Evolutionary conservation across 2,888 invertebrate genomes (phyloP).

Genomic region (Disparrhopalites patrizii): DNA sequence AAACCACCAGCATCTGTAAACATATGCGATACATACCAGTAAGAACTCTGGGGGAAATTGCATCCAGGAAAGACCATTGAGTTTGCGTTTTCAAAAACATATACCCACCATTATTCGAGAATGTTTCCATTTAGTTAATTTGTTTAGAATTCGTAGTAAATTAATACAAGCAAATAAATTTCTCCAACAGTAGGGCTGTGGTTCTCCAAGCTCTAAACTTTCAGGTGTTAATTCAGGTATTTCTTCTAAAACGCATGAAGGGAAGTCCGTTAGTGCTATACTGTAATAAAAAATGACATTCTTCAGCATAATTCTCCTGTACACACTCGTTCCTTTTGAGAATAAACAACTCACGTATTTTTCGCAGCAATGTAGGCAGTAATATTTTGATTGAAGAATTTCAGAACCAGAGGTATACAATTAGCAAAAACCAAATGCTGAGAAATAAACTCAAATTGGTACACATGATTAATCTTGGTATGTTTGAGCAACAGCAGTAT

Average conservation of each 20-base stretch:
- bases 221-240: conserved; percentile 90
- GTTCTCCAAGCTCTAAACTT: conserved; percentile 78
- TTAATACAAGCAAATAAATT: conserved; percentile 98
- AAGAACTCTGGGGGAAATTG: too few species aligned
- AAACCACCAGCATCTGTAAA: conserved; percentile 87
- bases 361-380: conserved; percentile 58
- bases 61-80: too few species aligned
- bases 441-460: conserved; percentile 99
- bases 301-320: background rate
- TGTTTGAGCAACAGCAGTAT: conserved; percentile 89
- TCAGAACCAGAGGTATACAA: conserved; percentile 94
- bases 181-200: conserved; percentile 88
- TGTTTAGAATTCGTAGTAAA: conserved; percentile 90
- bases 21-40: too few species aligned
- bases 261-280: conserved; percentile 73
- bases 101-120: conserved; percentile 83
- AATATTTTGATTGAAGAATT: conserved; percentile 98
- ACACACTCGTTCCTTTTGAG: too few species aligned
- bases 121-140: conserved; percentile 99
- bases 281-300: conserved; percentile 52
- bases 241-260: conserved; percentile 91
- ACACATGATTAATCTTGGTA: conserved; percentile 94
- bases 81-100: too few species aligned
- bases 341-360: conserved; percentile 62
- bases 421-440: conserved; percentile 99